A percentile compares a stretch with the other conserved stretches of the same genome.
phyloP scores from a whole-genome alignment of 92 coral and sea anemone species.

The Actinernus sp. region DNA sequence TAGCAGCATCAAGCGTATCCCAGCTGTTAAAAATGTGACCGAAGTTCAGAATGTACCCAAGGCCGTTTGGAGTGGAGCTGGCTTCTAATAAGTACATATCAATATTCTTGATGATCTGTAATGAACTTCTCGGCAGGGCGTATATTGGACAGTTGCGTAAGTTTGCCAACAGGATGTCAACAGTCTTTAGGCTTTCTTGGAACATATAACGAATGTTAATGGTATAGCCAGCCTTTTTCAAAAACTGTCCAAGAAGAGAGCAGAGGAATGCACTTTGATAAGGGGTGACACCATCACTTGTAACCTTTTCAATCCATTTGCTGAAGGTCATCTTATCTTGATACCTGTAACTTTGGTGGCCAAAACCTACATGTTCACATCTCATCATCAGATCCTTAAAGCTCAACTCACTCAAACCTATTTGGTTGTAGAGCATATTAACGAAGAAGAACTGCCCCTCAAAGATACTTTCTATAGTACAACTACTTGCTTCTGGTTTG shows the following conservation, averaged over 20 bases:
- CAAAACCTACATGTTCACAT: conserved; percentile 72
- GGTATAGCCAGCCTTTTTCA: too few relatives aligned
- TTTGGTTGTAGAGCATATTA: conserved; percentile 11
- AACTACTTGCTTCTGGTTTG: conserved; percentile 4
- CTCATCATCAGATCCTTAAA: conserved; percentile 52
- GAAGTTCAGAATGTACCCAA: conserved; percentile 4
- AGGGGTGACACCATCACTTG: background rate
- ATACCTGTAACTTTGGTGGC: background rate
- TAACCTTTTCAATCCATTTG: conserved; percentile 3
- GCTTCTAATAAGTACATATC: conserved; percentile 15
- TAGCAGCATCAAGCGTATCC: background rate
- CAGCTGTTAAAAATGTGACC: conserved; percentile 2
- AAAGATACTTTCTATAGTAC: background rate
- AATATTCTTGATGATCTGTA: background rate
- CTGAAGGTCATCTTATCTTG: conserved; percentile 1
- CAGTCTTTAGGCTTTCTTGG: background rate
- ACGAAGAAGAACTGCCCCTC: conserved; percentile 58
- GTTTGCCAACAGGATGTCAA: conserved; percentile 8
- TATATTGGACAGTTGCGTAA: background rate
- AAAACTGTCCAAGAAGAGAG: conserved; percentile 55
- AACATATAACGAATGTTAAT: too few relatives aligned
- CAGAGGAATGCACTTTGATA: conserved; percentile 46
- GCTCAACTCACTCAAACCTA: background rate
- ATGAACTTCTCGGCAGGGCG: conserved; percentile 14
- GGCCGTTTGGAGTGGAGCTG: conserved; percentile 3